Percentiles rank a stretch among this genome's conserved stretches.
phyloP scores from a whole-genome alignment of 2,888 invertebrate genomes.

The Chrysomela aeneicollis region DNA sequence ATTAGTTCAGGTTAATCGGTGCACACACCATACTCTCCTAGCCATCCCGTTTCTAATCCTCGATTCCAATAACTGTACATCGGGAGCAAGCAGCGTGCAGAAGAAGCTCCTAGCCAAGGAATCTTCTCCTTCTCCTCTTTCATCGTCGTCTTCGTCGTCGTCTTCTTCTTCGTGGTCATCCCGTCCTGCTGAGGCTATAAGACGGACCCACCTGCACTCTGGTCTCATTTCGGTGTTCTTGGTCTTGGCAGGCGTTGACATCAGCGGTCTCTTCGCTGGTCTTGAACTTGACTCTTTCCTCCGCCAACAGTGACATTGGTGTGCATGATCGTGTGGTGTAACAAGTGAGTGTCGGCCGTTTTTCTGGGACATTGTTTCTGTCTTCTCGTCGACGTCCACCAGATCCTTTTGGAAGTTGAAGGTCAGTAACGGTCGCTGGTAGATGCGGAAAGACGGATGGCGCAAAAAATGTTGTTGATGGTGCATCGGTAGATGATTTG shows the following conservation, averaged over 20 bases:
- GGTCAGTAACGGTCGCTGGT: too few relatives aligned
- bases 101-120: slow-evolving; percentile 51
- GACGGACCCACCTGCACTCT: slow-evolving; percentile 56
- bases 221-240: slow-evolving; percentile 55
- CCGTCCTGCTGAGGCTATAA: slow-evolving; percentile 55
- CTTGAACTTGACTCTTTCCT: slow-evolving; percentile 14
- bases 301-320: slow-evolving; percentile 47
- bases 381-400: too few relatives aligned
- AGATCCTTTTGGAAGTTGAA: too few relatives aligned
- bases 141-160: background rate
- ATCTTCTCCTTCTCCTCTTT: slow-evolving; percentile 47
- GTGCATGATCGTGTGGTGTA: slow-evolving; percentile 30
- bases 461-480: too few relatives aligned
- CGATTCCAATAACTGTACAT: slow-evolving; percentile 50
- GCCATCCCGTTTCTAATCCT: background rate
- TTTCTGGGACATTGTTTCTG: too few relatives aligned
- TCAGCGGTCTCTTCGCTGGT: slow-evolving; percentile 19
- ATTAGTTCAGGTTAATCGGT: too few relatives aligned
- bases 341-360: background rate
- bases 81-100: slow-evolving; percentile 51
- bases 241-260: slow-evolving; percentile 28
- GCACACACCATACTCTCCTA: too few relatives aligned
- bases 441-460: too few relatives aligned
- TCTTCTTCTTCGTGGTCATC: slow-evolving; percentile 47
- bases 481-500: too few relatives aligned